These are phyloP conservation scores for Auanema freiburgensis DNA, from an alignment of 2,888 invertebrate genomes.

Conservation along the genomic window DNA sequence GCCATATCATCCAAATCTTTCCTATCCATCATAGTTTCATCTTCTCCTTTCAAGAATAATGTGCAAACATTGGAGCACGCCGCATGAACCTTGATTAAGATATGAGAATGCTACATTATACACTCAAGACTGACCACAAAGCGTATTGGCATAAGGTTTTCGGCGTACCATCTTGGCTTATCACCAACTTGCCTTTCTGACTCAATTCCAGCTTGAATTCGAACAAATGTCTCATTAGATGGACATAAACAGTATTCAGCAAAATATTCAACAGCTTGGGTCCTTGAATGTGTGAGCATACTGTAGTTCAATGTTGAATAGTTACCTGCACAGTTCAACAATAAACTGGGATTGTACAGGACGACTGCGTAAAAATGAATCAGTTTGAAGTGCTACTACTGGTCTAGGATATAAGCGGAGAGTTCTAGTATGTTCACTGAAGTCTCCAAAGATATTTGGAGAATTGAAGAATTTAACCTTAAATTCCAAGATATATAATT, in stretches of 20 bases:
- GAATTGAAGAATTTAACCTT: slow-evolving; percentile 96
- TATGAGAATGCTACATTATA: not conserved
- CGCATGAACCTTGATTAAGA: not conserved
- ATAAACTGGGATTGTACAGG: slow-evolving; percentile 86
- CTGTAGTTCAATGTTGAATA: slow-evolving; percentile 3
- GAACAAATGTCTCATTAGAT: slow-evolving; percentile 92
- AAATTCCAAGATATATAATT: slow-evolving; percentile 33
- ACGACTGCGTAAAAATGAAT: slow-evolving; percentile 82
- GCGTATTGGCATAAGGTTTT: slow-evolving; percentile 81
- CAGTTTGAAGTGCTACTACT: slow-evolving; percentile 94
- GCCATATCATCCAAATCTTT: not conserved
- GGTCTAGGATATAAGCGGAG: slow-evolving; percentile 92
- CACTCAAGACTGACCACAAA: slow-evolving; percentile 74
- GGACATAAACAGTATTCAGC: slow-evolving; percentile 98
- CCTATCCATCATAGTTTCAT: not conserved
- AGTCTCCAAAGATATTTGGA: slow-evolving; percentile 91
- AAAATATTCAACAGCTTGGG: slow-evolving; percentile 90
- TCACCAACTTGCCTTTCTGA: slow-evolving; percentile 95
- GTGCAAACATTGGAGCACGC: too few relatives aligned
- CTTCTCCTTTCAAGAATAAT: not conserved
- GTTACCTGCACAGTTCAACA: slow-evolving; percentile 77
- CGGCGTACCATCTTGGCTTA: slow-evolving; percentile 94
- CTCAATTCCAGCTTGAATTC: slow-evolving; percentile 91
- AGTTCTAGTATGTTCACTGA: slow-evolving; percentile 95
- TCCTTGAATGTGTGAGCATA: slow-evolving; percentile 25